Conservation (phyloP, 1,140 invertebrate genomes). For the Drosophila kepulauana region DNA sequence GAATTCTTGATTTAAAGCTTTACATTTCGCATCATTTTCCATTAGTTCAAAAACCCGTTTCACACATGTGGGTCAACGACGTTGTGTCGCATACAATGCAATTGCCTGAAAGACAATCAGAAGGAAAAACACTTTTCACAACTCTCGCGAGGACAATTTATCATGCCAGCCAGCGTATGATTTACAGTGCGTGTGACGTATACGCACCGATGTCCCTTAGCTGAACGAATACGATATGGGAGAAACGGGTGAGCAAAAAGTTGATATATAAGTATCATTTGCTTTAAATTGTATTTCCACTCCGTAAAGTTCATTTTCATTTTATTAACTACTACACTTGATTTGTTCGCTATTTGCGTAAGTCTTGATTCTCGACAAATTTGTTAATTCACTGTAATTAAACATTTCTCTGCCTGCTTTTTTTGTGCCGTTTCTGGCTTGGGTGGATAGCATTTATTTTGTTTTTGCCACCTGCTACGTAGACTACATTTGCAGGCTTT, state of each 20-base stretch:
- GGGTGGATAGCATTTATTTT: neutral
- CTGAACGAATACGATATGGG: conserved; percentile 9
- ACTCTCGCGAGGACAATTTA: conserved; percentile 31
- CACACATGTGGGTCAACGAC: neutral
- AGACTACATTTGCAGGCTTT: conserved; percentile 36
- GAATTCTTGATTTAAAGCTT: neutral
- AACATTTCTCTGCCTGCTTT: neutral
- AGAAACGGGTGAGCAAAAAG: conserved; percentile 1
- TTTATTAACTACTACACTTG: neutral
- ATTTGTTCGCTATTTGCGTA: neutral
- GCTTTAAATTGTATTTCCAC: conserved; percentile 6
- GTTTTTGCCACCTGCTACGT: conserved; percentile 41
- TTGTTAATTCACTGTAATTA: conserved; percentile 17
- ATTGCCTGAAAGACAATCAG: conserved; percentile 26
- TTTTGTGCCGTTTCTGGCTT: neutral
- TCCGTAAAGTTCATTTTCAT: neutral
- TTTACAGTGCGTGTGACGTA: conserved; percentile 43
- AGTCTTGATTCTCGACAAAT: neutral
- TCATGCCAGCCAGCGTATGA: conserved; percentile 47
- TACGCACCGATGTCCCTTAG: conserved; percentile 31
- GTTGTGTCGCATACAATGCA: conserved; percentile 6
- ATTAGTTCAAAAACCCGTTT: neutral
- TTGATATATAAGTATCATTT: conserved; percentile 1
- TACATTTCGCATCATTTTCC: neutral
- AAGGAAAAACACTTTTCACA: conserved; percentile 16